Conservation (phyloP, 2,888 invertebrate species). For the Drosophila atripex region DNA sequence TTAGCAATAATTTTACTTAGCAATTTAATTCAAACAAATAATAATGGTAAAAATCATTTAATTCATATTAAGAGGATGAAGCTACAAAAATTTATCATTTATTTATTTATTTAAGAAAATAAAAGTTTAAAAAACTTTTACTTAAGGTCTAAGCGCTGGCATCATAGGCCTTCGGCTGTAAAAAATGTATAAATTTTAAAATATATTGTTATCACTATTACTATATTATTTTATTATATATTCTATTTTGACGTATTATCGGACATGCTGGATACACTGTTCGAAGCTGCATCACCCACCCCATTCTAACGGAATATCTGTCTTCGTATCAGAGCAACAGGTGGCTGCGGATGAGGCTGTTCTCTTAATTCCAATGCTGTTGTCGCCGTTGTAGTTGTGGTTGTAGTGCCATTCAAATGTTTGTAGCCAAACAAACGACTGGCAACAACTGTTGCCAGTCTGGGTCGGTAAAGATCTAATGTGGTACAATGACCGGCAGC, state of each 20-base stretch:
- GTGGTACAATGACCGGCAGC: constrained; percentile 55
- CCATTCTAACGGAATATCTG: constrained; percentile 45
- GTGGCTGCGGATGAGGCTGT: constrained; percentile 39
- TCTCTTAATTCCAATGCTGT: constrained; percentile 20
- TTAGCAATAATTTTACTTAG: too few relatives aligned
- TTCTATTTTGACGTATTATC: background rate
- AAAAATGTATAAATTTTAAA: background rate
- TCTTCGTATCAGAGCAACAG: constrained; percentile 51
- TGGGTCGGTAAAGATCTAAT: constrained; percentile 29
- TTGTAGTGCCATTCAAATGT: constrained; percentile 55
- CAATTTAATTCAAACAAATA: background rate
- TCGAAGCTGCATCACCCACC: constrained; percentile 4
- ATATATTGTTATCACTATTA: background rate
- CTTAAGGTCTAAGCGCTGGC: too few relatives aligned
- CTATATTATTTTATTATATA: background rate
- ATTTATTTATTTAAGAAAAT: too few relatives aligned
- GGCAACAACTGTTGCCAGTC: constrained; percentile 2
- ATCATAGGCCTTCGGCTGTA: too few relatives aligned
- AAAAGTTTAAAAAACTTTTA: too few relatives aligned
- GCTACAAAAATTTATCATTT: background rate
- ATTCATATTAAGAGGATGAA: background rate
- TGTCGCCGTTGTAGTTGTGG: constrained; percentile 17
- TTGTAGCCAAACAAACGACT: constrained; percentile 65
- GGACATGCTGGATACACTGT: background rate
- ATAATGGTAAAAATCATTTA: background rate